Evolutionary conservation across 2,797 vertebrate genomes (phyloP).

Genomic region (Poecilia wingei): DNA sequence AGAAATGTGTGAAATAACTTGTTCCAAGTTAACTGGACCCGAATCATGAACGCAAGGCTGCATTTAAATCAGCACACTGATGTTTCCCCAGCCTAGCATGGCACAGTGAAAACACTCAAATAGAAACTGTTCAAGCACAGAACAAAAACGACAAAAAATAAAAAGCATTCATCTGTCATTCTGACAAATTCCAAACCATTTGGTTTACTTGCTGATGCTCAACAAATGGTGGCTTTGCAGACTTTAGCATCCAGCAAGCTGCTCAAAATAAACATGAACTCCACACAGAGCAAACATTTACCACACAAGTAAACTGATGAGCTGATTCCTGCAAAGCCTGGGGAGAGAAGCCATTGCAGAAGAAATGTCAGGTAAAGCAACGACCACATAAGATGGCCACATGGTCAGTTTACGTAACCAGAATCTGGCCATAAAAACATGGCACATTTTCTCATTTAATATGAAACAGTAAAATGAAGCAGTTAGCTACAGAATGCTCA

Average conservation of each 20-base stretch:
- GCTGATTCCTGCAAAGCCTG: constrained; percentile 88
- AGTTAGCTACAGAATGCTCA: not conserved
- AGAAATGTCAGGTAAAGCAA: constrained; percentile 39
- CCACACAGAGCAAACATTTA: constrained; percentile 81
- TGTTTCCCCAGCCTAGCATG: constrained; percentile 38
- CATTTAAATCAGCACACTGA: constrained; percentile 30
- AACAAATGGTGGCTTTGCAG: constrained; percentile 23
- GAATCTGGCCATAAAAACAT: not conserved
- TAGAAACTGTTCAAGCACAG: constrained; percentile 9
- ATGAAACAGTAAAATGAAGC: not conserved
- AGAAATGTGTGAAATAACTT: not conserved
- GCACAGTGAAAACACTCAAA: constrained; percentile 33
- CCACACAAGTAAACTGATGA: constrained; percentile 98
- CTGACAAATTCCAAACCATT: constrained; percentile 30
- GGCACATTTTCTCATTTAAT: not conserved
- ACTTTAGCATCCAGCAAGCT: constrained; percentile 13
- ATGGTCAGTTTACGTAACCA: not conserved
- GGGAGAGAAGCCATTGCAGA: constrained; percentile 59
- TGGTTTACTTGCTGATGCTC: constrained; percentile 33
- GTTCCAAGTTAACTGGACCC: not conserved
- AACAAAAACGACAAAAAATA: constrained; percentile 13
- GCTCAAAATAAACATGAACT: constrained; percentile 14
- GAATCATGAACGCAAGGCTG: not conserved
- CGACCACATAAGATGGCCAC: constrained; percentile 21
- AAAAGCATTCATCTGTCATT: constrained; percentile 8